Conservation (phyloP, 2,797 vertebrate genomes). For the Aphelocoma californica region DNA sequence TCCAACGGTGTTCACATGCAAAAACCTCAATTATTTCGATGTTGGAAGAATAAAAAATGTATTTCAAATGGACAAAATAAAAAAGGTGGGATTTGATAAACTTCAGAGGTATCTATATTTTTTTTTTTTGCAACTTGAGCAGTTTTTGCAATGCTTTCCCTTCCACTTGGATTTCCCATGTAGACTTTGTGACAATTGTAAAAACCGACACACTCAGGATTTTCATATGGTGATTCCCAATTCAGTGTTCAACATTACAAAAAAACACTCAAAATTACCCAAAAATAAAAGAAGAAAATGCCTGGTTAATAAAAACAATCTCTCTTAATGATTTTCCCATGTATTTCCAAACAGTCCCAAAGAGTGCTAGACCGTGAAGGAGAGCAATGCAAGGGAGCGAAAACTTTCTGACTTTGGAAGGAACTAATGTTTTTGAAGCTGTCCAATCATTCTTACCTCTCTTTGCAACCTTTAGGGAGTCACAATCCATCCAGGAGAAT, state of each 20-base stretch:
- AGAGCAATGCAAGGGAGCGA: not conserved
- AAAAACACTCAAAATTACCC: not conserved
- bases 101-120: not conserved
- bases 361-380: not conserved
- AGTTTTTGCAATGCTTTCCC: not conserved
- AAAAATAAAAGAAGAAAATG: not conserved
- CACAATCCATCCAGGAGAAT: conserved; percentile 4
- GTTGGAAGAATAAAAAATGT: not conserved
- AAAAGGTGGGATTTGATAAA: not conserved
- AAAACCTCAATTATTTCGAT: not conserved
- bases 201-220: not conserved
- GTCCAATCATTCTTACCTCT: conserved; percentile 26
- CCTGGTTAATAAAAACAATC: not conserved
- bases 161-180: not conserved
- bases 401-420: not conserved
- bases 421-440: not conserved
- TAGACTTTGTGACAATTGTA: not conserved
- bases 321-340: not conserved
- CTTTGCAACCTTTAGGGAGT: conserved; percentile 1
- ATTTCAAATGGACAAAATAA: not conserved
- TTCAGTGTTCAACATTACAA: not conserved
- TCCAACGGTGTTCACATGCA: not conserved
- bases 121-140: not conserved
- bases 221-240: not conserved
- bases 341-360: not conserved